Base-by-base conservation (phyloP, 2,797 vertebrate genomes). In the Loris lydekkerianus region DNA sequence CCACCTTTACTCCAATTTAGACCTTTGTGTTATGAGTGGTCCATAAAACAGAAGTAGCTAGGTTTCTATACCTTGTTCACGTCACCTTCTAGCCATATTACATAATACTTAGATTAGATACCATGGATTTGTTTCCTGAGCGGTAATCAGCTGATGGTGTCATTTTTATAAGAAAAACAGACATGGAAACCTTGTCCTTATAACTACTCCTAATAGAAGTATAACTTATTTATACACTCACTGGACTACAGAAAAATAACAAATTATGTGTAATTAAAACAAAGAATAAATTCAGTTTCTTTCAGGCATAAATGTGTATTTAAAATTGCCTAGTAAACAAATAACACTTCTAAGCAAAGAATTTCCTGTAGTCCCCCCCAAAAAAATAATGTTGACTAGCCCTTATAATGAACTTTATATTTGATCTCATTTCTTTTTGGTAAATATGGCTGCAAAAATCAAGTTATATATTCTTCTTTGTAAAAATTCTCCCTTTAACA, bases 281-380 rank as follows among this genome's bases (percentile, higher is more conserved):
- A 53, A 53, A 53, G 49, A 53, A 15, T 53, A 53, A 15, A 53
- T 53, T 53, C 49, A 10, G 46, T 53, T 53, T 53, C 49, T 53
- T 14, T 15, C 46, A 46, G 43, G 49, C 11, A 49, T 49, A 49
- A 49, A 14, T 53, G 49, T 53, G 49, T 67, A 95, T 89, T 96
- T 78, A 70, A 96, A 95, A 77, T 91, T 94, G 77, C 31, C 25
- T 46, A 46, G 46, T 46, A 96, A 84, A 93, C 73, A 93, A 83
- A 91, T 23, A 56, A 46, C 58, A 76, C 5, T 81, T 93, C 27
- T 76, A 77, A 87, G 61, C 75, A 63, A 87, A 81, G 37, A 21
- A 73, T 75, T 92, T 70, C 14, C 78, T 37, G 6, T 72, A 13
- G 96, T 96, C 40, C 40, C 40, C 3, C 40, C 40, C 40, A 14